Base-by-base conservation (phyloP, 2,113 vertebrate genomes). In the Bujurquina vittata region DNA sequence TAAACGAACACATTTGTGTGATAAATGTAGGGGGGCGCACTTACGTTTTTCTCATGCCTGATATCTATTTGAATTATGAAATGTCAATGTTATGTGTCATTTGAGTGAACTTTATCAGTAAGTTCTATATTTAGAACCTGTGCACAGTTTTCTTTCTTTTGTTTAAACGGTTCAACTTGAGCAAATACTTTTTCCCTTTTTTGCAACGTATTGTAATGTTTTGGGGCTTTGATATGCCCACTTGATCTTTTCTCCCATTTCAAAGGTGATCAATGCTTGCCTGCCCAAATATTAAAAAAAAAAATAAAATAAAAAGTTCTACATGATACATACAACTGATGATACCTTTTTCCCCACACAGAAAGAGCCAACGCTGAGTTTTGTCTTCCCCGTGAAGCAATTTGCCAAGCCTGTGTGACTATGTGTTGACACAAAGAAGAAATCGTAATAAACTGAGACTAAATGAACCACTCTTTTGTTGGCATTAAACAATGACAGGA, bases 391-490 rank as follows among this genome's bases (percentile, higher is more conserved):
- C 54, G 56, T 78, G 76, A 78, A 88, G 80, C 58, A 22, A 58
- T 88, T 88, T 90, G 74, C 89, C 87, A 81, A 76, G 79, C 65
- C 86, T 75, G 57, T 22, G 35, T 88, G 80, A 83, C 76, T 75
- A 63, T 93, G 92, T 91, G 85, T 90, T 83, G 79, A 84, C 80
- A 89, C 86, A 88, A 88, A 90, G 81, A 82, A 77, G 79, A 92
- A 89, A 90, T 88, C 84, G 87, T 90, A 89, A 90, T 92, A 88
- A 92, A 86, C 65, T 69, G 75, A 85, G 75, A 88, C 86, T 82
- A 85, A 91, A 93, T 92, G 85, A 88, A 92, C 76, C 83, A 54
- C 75, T 88, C 63, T 87, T 92, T 92, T 89, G 91, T 93, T 89
- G 92, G 88, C 87, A 82, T 88, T 80, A 61, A 91, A 94, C 88